Base-by-base conservation (phyloP, 2,888 invertebrate genomes). In the Nemotelus pantherinus region DNA sequence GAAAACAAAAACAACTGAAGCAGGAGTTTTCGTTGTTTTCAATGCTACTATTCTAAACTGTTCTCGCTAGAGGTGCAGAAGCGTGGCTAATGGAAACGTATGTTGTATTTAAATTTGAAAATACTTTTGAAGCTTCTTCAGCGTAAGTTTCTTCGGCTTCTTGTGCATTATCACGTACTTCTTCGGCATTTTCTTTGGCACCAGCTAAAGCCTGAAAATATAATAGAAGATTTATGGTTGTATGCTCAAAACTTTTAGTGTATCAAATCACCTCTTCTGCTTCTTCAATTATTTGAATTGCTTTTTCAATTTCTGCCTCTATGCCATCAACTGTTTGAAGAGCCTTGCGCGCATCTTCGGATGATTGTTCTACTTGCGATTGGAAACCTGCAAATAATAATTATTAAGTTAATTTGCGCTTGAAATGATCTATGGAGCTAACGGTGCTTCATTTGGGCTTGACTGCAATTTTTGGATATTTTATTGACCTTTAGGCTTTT, bases 291-390 rank as follows among this genome's bases (percentile, higher is more conserved):
- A 93, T 92, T 2, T 88, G 87, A 76, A 92, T 91, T 0, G 96
- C 95, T 81, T 93, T 92, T 43, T 88, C 83, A 55, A 97, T 93
- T 79, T 91, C 88, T 77, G 89, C 86, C 83, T 93, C 91, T 77
- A 98, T 97, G 79, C 91, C 90, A 0, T 92, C 91, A 39, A 97
- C 92, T 79, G 92, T 91, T 79, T 90, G 86, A 10, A 96, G 87
- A 0, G 97, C 95, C 79, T 93, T 90, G 63, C 92, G 89, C 0
- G 98, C 97, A 80, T 92, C 92, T 68, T 92, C 90, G 78, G 95
- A 93, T 78, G 95, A 97, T 80, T 93, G 92, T 81, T 95, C 92
- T 0, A 98, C 96, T 87, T 95, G 93, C 77, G 93, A 91, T 85
- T 97, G 96, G 88, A 98, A 99, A 84, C 93, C 95, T 94, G 83